Base-by-base conservation (phyloP, 2,113 vertebrate species). In the Blennius ocellaris region DNA sequence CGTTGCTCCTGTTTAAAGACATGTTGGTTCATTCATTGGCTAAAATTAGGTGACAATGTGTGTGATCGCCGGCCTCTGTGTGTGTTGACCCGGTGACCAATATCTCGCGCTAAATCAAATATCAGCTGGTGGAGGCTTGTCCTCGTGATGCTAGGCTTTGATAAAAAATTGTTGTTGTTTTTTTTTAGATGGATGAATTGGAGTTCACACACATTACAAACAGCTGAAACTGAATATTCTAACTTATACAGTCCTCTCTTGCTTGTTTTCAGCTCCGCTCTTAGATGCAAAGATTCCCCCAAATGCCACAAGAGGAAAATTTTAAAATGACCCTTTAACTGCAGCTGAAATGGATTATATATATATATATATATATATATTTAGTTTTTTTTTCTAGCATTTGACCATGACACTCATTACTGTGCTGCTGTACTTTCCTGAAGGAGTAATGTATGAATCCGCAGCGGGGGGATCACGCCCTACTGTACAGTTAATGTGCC, bases 291-390 rank as follows among this genome's bases (percentile, higher is more conserved):
- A 81, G 60, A 80, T 30, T 48, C 69, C 40, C 73, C 49, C 43
- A 55, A 60, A 64, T 21, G 17, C 70, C 73, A 67, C 64, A 51
- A 5, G 38, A 73, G 41, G 45, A 51, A 65, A 81, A 66, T 39
- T 6, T 45, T 37, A 37, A 73, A 78, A 78, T 75, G 44, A 68
- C 84, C 88, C 88, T 90, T 91, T 88, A 89, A 89, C 44, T 76
- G 69, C 76, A 73, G 72, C 61, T 49, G 11, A 78, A 68, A 78
- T 53, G 17, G 53, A 69, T 85, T 36, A n/a, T 55, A 61, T 58
- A n/a, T n/a, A n/a, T n/a, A n/a, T n/a, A n/a, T n/a, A n/a, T n/a
- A n/a, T n/a, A n/a, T n/a, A n/a, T n/a, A n/a, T n/a, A n/a, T n/a
- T n/a, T n/a, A 50, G 40, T 81, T 76, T 82, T 66, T 16, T 52